phyloP scores from a whole-genome alignment of 92 coral and sea anemone species.

The Pocillopora grandis region DNA sequence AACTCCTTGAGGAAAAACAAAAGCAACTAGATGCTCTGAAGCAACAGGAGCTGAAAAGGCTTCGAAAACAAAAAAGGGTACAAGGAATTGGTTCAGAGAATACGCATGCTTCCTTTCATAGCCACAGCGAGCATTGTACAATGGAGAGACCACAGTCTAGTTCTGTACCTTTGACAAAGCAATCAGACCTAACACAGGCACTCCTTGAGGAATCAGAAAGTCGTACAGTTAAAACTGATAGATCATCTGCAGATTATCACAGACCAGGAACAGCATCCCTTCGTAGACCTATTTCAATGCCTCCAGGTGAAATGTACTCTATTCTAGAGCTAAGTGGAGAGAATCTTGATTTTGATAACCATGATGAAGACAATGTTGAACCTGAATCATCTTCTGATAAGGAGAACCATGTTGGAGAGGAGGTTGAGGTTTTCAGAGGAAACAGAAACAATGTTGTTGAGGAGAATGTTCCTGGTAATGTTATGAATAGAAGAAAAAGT shows the following conservation, averaged over 20 bases:
- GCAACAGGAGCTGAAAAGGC: constrained; percentile 74
- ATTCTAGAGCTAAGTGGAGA: constrained; percentile 60
- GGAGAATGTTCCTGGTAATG: neutral
- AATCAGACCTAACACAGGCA: constrained; percentile 22
- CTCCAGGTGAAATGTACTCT: constrained; percentile 72
- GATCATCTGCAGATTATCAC: neutral
- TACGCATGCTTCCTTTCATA: neutral
- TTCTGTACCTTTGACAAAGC: constrained; percentile 19
- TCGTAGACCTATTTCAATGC: constrained; percentile 53
- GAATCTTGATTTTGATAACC: constrained; percentile 29
- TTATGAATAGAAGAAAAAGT: neutral
- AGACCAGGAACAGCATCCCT: constrained; percentile 1
- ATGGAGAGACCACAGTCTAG: constrained; percentile 23
- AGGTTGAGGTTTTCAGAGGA: neutral
- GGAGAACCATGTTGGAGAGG: constrained; percentile 48
- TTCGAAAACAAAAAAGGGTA: constrained; percentile 48
- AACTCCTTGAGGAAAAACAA: constrained; percentile 70
- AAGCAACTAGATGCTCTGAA: constrained; percentile 59
- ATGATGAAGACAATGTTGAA: constrained; percentile 36
- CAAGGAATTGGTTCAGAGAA: constrained; percentile 15
- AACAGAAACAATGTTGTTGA: constrained; percentile 2
- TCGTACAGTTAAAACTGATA: neutral
- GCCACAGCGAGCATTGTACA: neutral
- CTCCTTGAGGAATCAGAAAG: constrained; percentile 16
- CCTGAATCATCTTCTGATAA: constrained; percentile 72